phyloP scores from a whole-genome alignment of 1,140 invertebrate genomes.

The Leptoteleia sp. region DNA sequence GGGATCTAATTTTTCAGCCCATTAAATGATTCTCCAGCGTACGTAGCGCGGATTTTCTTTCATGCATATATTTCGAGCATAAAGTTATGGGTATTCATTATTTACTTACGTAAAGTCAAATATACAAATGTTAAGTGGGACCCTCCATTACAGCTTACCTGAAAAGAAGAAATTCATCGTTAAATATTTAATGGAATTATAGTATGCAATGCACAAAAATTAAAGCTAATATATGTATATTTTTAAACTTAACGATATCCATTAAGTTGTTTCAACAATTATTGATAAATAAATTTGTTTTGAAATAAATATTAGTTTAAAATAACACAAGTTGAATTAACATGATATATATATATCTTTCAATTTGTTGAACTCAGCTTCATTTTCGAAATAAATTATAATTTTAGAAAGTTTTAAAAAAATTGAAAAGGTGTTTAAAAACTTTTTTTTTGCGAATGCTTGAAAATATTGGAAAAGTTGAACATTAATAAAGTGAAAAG shows the following conservation, averaged over 20 bases:
- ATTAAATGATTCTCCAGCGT: conserved; percentile 25
- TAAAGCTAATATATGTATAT: too few species aligned
- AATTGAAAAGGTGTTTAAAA: conserved; percentile 8
- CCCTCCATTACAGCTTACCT: conserved; percentile 25
- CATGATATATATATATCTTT: too few species aligned
- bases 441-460: conserved; percentile 3
- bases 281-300: too few species aligned
- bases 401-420: conserved; percentile 9
- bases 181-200: conserved; percentile 11
- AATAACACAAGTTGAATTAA: too few species aligned
- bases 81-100: not conserved
- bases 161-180: conserved; percentile 16
- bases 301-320: too few species aligned
- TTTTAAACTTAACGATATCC: too few species aligned
- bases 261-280: too few species aligned
- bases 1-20: conserved; percentile 36
- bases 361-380: too few species aligned
- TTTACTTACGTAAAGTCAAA: conserved; percentile 25
- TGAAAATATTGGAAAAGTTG: conserved; percentile 27
- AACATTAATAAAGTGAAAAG: conserved; percentile 13
- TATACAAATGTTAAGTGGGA: conserved; percentile 3
- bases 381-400: not conserved
- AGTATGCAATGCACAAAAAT: not conserved
- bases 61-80: conserved; percentile 1
- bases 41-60: not conserved